Evolutionary conservation across 2,113 vertebrate species (phyloP), one percentile per base, ranked within the genome.

Genomic region (Diadophis punctatus): DNA sequence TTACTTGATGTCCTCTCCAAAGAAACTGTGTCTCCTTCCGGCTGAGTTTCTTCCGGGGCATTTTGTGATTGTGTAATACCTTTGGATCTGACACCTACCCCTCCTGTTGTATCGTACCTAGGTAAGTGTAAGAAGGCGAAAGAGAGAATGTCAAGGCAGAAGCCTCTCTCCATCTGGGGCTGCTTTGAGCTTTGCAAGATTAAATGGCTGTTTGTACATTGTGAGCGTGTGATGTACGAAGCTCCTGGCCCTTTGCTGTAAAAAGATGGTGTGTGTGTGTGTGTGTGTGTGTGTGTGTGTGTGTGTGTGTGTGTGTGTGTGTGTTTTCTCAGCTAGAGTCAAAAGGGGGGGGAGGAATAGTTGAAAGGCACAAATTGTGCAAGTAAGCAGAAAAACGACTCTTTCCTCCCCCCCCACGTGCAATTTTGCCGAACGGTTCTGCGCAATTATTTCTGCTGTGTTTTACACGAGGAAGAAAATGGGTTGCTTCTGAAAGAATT

Each of bases 381-480:
- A 94, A 95, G 96, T 97, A 97, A 97, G 96, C 96, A 97, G 96
- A 96, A 97, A 96, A 97, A 95, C 96, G 93, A 95, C 95, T 96
- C 96, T 95, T 96, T 96, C 96, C 96, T 96, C 95, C 96, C 95
- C 96, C 25, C 94, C 96, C 94, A 93, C 95, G 96, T 97, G 95
- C 95, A 96, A 96, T 97, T 97, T 96, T 96, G 96, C 94, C 96
- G 94, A 96, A 95, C 95, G 94, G 96, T 95, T 96, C 96, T 95
- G 95, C 94, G 93, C 94, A 91, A 96, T 96, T 97, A 56, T 94
- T 96, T 97, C 93, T 95, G 96, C 96, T 95, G 96, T 94, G 95
- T 95, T 97, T 95, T 95, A 96, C 96, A 96, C 96, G 96, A 95
- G 95, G 97, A 96, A 96, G 96, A 96, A 96, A 96, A 96, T 93